A percentile compares a stretch with the other conserved stretches of the same genome.
Evolutionary conservation across 2,888 invertebrate genomes (phyloP).

Genomic region (Blomia tropicalis): DNA sequence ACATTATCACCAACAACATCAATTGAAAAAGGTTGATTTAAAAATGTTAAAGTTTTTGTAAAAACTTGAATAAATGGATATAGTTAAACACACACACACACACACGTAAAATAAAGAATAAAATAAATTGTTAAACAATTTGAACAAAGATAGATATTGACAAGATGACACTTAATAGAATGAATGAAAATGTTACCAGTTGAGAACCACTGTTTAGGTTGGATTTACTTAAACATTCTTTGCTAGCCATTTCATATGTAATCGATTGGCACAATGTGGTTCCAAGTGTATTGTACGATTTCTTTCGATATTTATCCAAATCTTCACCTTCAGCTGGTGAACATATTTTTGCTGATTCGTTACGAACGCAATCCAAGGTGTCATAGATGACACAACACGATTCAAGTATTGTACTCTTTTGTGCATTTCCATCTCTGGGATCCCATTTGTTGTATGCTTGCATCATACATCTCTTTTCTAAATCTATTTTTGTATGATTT

Average conservation of each 20-base stretch:
- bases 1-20: too few relatives aligned
- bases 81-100: too few relatives aligned
- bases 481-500: not conserved
- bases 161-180: too few relatives aligned
- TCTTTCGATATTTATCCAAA: not conserved
- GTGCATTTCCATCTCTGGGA: not conserved
- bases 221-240: too few relatives aligned
- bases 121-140: too few relatives aligned
- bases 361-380: not conserved
- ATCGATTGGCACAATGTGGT: not conserved
- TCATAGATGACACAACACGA: conserved; percentile 1
- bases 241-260: not conserved
- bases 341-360: not conserved
- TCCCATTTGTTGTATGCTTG: not conserved
- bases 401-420: not conserved
- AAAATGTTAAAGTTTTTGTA: too few relatives aligned
- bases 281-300: not conserved
- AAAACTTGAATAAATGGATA: too few relatives aligned
- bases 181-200: too few relatives aligned
- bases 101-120: too few relatives aligned
- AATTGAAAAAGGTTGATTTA: too few relatives aligned
- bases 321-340: not conserved
- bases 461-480: not conserved
- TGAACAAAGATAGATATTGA: too few relatives aligned
- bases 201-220: too few relatives aligned